Percentiles rank a stretch among this genome's conserved stretches.
These are phyloP conservation scores for Xestoiulus laeticollis DNA, from an alignment of 2,888 invertebrate species.

Conservation along the genomic window DNA sequence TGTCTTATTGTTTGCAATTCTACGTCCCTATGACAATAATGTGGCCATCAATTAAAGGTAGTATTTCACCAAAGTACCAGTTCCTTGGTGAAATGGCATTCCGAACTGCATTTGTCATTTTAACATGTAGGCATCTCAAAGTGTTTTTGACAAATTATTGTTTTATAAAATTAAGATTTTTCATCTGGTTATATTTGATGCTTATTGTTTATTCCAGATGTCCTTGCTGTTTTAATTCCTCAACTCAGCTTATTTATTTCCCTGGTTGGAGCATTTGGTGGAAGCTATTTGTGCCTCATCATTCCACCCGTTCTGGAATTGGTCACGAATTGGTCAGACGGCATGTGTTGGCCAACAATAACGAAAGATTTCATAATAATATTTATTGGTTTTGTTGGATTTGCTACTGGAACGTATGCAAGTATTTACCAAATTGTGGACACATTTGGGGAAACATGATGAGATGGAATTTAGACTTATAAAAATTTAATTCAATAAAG, in stretches of 20 bases:
- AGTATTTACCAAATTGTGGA: constrained; percentile 47
- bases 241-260: constrained; percentile 88
- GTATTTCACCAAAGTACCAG: constrained; percentile 53
- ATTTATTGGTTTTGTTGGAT: constrained; percentile 81
- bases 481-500: no score
- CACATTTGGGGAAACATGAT: constrained; percentile 48
- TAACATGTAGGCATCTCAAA: constrained; percentile 46
- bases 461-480: background rate
- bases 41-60: constrained; percentile 75
- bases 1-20: constrained; percentile 93
- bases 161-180: background rate
- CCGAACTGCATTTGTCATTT: constrained; percentile 28
- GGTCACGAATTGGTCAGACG: constrained; percentile 81
- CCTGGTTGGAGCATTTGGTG: constrained; percentile 87
- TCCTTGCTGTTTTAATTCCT: constrained; percentile 82
- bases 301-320: constrained; percentile 89
- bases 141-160: no score
- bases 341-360: constrained; percentile 53
- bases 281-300: constrained; percentile 84
- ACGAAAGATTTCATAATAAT: constrained; percentile 70
- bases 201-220: constrained; percentile 65
- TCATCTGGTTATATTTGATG: background rate
- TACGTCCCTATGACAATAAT: constrained; percentile 92
- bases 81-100: constrained; percentile 39
- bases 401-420: constrained; percentile 72